phyloP scores from a whole-genome alignment of 2,113 vertebrate species.

The Austrofundulus limnaeus region DNA sequence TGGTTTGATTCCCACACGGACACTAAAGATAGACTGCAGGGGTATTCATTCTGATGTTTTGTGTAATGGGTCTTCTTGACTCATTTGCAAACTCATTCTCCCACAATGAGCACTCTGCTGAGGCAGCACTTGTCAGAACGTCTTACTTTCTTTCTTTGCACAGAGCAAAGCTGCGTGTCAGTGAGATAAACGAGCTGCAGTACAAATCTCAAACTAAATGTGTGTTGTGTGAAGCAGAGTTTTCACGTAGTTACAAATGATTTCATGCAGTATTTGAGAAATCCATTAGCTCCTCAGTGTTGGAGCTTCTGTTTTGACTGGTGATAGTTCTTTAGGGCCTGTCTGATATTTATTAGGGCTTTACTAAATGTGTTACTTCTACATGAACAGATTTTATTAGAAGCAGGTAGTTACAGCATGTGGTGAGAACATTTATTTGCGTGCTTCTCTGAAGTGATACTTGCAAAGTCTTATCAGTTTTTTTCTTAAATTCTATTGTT shows the following conservation, averaged over 20 bases:
- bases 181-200: slow-evolving; percentile 1
- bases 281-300: neutral
- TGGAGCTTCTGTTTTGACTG: no score
- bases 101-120: slow-evolving; percentile 40
- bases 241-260: no score
- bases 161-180: neutral
- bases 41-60: slow-evolving; percentile 35
- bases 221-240: neutral
- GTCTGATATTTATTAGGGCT: no score
- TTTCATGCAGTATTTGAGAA: neutral
- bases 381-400: no score
- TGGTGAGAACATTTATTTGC: neutral
- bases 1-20: slow-evolving; percentile 37
- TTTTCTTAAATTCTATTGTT: no score
- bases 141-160: slow-evolving; percentile 5
- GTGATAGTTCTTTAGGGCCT: no score
- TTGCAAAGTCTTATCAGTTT: neutral
- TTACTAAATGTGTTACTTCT: no score
- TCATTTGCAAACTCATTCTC: slow-evolving; percentile 45
- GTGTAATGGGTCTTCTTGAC: slow-evolving; percentile 41
- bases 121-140: slow-evolving; percentile 35
- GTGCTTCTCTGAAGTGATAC: neutral
- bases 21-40: slow-evolving; percentile 32
- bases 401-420: slow-evolving; percentile 27
- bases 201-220: neutral